Percentiles rank a stretch among this genome's conserved stretches.
phyloP scores from a whole-genome alignment of 2,888 invertebrate genomes.

The Meiosimyza platycephala region DNA sequence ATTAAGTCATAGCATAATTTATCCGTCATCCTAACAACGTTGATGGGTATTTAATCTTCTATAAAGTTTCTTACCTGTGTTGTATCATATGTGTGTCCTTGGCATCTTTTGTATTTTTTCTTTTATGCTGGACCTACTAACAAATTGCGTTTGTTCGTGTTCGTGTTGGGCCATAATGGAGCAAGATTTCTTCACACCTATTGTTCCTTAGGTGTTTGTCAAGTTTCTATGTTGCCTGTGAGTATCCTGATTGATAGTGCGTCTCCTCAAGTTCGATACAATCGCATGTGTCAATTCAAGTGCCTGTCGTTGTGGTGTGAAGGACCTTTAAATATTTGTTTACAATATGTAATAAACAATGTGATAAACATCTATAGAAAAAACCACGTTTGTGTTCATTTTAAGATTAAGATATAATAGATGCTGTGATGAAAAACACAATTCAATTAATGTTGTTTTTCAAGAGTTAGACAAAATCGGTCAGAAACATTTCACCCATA shows the following conservation, averaged over 20 bases:
- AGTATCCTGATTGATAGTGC: constrained; percentile 20
- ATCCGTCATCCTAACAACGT: background rate
- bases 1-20: constrained; percentile 28
- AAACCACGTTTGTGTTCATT: background rate
- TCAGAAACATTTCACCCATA: too few relatives aligned
- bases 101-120: background rate
- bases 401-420: too few relatives aligned
- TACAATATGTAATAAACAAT: constrained; percentile 3
- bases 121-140: background rate
- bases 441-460: too few relatives aligned
- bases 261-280: background rate
- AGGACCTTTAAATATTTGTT: background rate
- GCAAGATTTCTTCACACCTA: constrained; percentile 32
- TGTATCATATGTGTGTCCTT: background rate
- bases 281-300: constrained; percentile 1
- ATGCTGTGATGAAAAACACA: too few relatives aligned
- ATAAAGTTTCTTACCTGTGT: constrained; percentile 28
- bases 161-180: constrained; percentile 25
- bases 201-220: constrained; percentile 40
- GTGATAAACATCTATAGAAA: constrained; percentile 2
- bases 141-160: constrained; percentile 42
- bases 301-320: background rate
- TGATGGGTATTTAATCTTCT: constrained; percentile 38
- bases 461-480: too few relatives aligned
- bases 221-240: constrained; percentile 34